Percentiles rank a stretch among this genome's conserved stretches.
Conservation (phyloP, 1,140 invertebrate species). For the Tribolium castaneum region DNA sequence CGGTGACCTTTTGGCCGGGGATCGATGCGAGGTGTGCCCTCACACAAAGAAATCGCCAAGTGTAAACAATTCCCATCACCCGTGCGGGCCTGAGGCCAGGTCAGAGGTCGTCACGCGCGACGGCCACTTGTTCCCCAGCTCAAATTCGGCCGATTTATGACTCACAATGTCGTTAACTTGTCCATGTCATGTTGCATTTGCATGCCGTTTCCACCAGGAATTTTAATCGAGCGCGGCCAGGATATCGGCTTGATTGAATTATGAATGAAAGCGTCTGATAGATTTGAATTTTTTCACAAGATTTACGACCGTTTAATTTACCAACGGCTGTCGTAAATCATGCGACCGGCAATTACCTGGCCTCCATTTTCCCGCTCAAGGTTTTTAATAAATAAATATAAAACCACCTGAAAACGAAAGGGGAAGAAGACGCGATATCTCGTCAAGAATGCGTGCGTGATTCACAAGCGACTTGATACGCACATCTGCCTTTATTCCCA, state of each 20-base stretch:
- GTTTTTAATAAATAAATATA: no score
- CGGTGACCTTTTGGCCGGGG: conserved; percentile 7
- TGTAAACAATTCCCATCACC: conserved; percentile 52
- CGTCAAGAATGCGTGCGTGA: conserved; percentile 35
- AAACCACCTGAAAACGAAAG: no score
- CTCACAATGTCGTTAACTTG: no score
- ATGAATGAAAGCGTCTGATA: no score
- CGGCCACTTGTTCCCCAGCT: conserved; percentile 34
- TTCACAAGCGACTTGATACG: conserved; percentile 36
- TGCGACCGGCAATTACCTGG: background rate
- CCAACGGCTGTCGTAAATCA: background rate
- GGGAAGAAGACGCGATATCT: conserved; percentile 22
- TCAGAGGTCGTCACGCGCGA: conserved; percentile 52
- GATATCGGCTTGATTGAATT: no score
- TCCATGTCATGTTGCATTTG: no score
- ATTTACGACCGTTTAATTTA: background rate
- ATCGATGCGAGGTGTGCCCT: background rate
- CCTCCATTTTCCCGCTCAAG: background rate
- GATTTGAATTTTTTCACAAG: no score
- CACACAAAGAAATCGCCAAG: conserved; percentile 7
- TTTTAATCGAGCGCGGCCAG: no score
- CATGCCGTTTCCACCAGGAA: no score
- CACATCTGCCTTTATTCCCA: conserved; percentile 49
- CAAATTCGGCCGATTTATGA: no score
- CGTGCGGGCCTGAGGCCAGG: conserved; percentile 53